These are phyloP conservation scores for Pyrrhura leucotis DNA, from an alignment of 2,797 vertebrate genomes.

Conservation along the genomic window DNA sequence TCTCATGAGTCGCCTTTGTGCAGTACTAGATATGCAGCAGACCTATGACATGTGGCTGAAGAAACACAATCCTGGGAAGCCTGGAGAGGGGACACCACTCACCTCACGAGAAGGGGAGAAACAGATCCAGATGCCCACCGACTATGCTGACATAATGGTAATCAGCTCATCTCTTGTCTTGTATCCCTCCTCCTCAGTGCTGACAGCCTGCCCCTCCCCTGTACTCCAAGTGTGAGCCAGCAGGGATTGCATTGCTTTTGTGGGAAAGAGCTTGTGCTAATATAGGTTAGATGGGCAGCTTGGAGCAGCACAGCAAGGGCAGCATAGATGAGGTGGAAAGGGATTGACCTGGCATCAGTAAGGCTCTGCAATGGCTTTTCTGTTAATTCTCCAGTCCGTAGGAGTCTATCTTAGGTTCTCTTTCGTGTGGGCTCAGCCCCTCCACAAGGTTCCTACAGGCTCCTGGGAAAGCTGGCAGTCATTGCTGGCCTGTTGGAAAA, in stretches of 20 bases:
- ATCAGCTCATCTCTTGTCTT: not conserved
- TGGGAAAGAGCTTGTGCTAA: not conserved
- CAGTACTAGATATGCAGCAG: conserved; percentile 93
- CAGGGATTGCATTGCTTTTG: not conserved
- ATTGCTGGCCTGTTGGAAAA: not conserved
- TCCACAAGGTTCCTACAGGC: not conserved
- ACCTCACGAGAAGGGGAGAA: conserved; percentile 84
- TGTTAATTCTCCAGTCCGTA: not conserved
- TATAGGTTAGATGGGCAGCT: not conserved
- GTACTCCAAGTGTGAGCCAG: not conserved
- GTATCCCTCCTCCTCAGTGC: not conserved
- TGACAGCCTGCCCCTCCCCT: not conserved
- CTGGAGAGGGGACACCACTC: conserved; percentile 75
- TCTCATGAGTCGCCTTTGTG: not conserved
- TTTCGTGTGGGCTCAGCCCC: not conserved
- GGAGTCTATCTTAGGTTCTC: not conserved
- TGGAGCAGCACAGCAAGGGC: not conserved
- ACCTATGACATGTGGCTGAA: conserved; percentile 90
- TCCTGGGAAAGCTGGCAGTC: not conserved
- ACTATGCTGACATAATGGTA: conserved; percentile 91
- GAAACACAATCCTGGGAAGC: conserved; percentile 79
- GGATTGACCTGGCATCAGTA: not conserved
- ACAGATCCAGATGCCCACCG: conserved; percentile 93
- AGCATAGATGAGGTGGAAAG: not conserved
- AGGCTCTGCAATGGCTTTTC: not conserved